phyloP scores from a whole-genome alignment of 2,888 invertebrate species.

The Dynastes tityus region DNA sequence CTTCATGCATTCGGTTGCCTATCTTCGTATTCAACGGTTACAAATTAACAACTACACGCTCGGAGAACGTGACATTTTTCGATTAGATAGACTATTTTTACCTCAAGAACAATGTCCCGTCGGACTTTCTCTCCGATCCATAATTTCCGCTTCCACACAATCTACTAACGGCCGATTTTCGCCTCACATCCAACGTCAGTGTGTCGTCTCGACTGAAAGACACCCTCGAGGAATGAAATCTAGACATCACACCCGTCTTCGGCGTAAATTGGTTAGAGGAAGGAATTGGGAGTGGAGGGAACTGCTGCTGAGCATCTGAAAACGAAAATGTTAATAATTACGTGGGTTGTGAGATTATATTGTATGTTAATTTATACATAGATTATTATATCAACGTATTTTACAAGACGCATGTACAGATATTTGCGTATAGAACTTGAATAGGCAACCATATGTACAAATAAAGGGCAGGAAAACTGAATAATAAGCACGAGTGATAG shows the following conservation, averaged over 20 bases:
- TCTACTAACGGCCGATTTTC: slow-evolving; percentile 68
- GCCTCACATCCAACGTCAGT: slow-evolving; percentile 64
- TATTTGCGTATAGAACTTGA: too few species aligned
- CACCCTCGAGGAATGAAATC: slow-evolving; percentile 64
- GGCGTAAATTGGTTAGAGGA: slow-evolving; percentile 46
- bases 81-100: slow-evolving; percentile 61
- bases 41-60: neutral
- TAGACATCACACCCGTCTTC: slow-evolving; percentile 59
- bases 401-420: too few species aligned
- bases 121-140: slow-evolving; percentile 72
- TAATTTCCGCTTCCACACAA: slow-evolving; percentile 66
- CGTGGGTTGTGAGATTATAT: too few species aligned
- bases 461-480: too few species aligned
- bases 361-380: too few species aligned
- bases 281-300: slow-evolving; percentile 24
- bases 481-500: too few species aligned
- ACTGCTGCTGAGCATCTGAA: slow-evolving; percentile 51
- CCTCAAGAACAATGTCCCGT: slow-evolving; percentile 78
- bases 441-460: too few species aligned
- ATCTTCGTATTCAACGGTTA: neutral
- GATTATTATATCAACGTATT: too few species aligned
- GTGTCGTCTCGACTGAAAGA: slow-evolving; percentile 67
- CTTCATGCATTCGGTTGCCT: neutral
- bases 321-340: neutral
- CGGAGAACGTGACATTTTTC: slow-evolving; percentile 6